phyloP scores from a whole-genome alignment of 2,113 vertebrate species.

The Junco hyemalis region DNA sequence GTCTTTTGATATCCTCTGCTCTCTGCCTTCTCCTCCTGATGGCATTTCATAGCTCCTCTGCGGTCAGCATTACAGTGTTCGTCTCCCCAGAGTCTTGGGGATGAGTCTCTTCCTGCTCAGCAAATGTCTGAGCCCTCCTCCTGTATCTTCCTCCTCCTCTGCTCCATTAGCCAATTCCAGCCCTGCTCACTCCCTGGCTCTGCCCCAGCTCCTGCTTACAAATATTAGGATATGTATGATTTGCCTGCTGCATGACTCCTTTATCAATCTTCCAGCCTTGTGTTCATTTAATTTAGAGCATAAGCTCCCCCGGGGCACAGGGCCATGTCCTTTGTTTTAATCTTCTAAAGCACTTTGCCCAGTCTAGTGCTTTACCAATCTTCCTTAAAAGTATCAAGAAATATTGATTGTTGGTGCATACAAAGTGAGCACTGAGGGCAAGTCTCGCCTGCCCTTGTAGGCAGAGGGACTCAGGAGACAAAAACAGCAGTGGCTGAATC shows the following conservation, averaged over 20 bases:
- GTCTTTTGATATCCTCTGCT: neutral
- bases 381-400: conserved; percentile 32
- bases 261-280: conserved; percentile 39
- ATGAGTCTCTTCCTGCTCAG: neutral
- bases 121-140: neutral
- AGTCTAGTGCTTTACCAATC: neutral
- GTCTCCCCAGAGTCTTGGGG: neutral
- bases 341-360: conserved; percentile 39
- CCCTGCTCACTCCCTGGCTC: neutral
- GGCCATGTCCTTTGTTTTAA: conserved; percentile 54
- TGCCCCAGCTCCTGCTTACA: conserved; percentile 26
- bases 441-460: neutral
- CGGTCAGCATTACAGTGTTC: neutral
- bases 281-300: conserved; percentile 36
- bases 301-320: neutral
- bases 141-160: neutral
- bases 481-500: neutral
- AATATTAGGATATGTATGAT: conserved; percentile 40
- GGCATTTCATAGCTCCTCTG: neutral
- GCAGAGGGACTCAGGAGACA: neutral
- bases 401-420: neutral
- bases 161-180: neutral
- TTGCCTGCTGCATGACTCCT: conserved; percentile 34
- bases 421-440: neutral
- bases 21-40: neutral